Evolutionary conservation across 2,888 invertebrate genomes (phyloP).

Genomic region (Dryobotodes eremita): DNA sequence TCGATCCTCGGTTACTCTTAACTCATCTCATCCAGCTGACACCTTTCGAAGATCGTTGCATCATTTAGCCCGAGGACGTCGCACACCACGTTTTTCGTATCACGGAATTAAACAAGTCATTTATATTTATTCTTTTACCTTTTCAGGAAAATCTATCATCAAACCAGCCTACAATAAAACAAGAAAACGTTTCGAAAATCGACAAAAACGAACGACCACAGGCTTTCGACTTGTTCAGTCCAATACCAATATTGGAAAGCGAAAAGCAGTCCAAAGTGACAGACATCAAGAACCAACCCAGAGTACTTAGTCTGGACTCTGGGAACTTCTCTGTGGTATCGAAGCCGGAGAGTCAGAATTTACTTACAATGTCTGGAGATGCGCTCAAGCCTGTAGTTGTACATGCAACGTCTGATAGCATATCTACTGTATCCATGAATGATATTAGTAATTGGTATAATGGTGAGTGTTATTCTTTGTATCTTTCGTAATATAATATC

Average conservation of each 20-base stretch:
- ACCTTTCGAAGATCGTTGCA: too few species aligned
- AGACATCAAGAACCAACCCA: constrained; percentile 80
- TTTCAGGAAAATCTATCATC: constrained; percentile 81
- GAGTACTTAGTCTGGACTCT: constrained; percentile 84
- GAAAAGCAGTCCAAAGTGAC: constrained; percentile 84
- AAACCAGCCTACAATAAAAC: constrained; percentile 63
- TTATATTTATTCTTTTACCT: too few species aligned
- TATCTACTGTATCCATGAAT: constrained; percentile 89
- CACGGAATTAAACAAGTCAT: too few species aligned
- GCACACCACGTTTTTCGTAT: too few species aligned
- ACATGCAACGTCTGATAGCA: constrained; percentile 84
- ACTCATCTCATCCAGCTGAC: too few species aligned
- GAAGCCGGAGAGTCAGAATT: constrained; percentile 80
- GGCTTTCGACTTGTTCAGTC: constrained; percentile 90
- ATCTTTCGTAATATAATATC: too few species aligned
- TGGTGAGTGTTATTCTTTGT: constrained; percentile 75
- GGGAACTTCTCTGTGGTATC: constrained; percentile 86
- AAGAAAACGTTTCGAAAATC: constrained; percentile 64
- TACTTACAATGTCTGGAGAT: constrained; percentile 83
- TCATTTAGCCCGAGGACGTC: too few species aligned
- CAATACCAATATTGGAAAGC: constrained; percentile 83
- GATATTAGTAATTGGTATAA: constrained; percentile 93
- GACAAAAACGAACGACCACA: constrained; percentile 80
- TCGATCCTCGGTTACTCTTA: too few species aligned
- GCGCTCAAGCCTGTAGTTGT: constrained; percentile 81